A percentile compares a stretch with the other conserved stretches of the same genome.
These are phyloP conservation scores for Trichogramma pretiosum DNA, from an alignment of 1,140 invertebrate species.

Conservation along the genomic window DNA sequence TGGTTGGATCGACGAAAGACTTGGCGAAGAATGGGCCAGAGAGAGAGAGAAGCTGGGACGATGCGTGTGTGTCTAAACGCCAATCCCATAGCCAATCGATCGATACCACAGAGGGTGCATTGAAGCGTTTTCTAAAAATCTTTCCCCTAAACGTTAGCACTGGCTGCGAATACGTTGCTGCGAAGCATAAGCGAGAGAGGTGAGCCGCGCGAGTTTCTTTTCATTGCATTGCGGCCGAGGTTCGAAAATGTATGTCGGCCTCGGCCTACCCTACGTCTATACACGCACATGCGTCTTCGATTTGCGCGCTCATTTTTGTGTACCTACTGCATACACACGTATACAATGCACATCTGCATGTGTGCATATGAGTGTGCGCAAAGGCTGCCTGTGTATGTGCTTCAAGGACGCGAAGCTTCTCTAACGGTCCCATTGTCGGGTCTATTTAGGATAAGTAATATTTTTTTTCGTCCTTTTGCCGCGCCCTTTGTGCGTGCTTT, in stretches of 20 bases:
- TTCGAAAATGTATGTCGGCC: too few species aligned
- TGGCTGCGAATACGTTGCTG: too few species aligned
- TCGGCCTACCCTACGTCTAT: too few species aligned
- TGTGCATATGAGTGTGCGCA: not conserved
- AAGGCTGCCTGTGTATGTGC: not conserved
- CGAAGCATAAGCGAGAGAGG: too few species aligned
- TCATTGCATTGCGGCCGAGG: too few species aligned
- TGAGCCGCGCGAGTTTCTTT: too few species aligned
- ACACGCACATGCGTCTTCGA: too few species aligned
- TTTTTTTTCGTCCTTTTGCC: not conserved
- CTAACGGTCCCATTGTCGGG: constrained; percentile 4
- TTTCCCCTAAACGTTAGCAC: not conserved
- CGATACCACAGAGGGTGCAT: constrained; percentile 16
- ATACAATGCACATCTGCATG: too few species aligned
- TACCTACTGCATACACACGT: too few species aligned
- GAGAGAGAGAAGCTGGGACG: not conserved
- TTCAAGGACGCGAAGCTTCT: not conserved
- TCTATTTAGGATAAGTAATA: constrained; percentile 5
- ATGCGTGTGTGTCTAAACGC: constrained; percentile 10
- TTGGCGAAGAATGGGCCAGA: not conserved
- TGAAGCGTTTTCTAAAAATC: constrained; percentile 11
- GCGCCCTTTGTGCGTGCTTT: too few species aligned
- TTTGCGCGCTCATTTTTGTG: too few species aligned
- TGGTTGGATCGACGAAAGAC: not conserved
- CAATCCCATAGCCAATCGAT: constrained; percentile 21